Conservation (phyloP, 2,113 vertebrate genomes). For the Malurus elegans region DNA sequence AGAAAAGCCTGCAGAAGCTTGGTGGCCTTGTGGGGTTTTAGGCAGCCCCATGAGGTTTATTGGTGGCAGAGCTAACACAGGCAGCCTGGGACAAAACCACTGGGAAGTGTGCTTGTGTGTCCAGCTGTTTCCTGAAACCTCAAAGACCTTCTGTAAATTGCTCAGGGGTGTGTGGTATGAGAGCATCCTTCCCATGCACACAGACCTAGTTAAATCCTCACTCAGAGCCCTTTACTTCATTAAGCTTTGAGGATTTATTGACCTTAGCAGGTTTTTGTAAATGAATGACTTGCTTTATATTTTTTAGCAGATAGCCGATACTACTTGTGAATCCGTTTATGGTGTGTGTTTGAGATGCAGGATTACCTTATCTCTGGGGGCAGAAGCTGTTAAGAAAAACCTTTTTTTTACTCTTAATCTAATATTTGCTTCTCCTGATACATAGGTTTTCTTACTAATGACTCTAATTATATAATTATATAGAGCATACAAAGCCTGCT, state of each 20-base stretch:
- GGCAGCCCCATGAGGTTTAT: background rate
- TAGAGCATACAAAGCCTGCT: background rate
- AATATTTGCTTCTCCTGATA: background rate
- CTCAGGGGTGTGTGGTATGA: background rate
- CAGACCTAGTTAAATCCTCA: background rate
- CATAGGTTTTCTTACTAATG: background rate
- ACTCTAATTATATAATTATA: background rate
- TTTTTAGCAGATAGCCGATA: background rate
- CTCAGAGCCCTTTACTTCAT: background rate
- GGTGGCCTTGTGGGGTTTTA: background rate
- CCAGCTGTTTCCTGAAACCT: background rate
- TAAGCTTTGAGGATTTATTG: background rate
- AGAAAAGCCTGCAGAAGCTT: background rate
- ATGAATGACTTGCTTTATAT: background rate
- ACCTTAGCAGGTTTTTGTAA: background rate
- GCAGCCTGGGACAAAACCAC: background rate
- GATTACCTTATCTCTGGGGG: background rate
- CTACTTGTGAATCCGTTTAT: background rate
- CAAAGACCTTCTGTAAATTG: background rate
- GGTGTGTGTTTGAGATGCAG: background rate
- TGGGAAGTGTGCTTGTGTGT: background rate
- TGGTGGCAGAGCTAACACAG: background rate
- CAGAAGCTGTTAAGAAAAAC: background rate
- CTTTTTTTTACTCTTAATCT: background rate
- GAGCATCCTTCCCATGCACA: background rate